Percentiles rank a stretch among this genome's conserved stretches.
Conservation (phyloP, 92 coral and sea anemone species). For the Umimayanthus chanpuru region DNA sequence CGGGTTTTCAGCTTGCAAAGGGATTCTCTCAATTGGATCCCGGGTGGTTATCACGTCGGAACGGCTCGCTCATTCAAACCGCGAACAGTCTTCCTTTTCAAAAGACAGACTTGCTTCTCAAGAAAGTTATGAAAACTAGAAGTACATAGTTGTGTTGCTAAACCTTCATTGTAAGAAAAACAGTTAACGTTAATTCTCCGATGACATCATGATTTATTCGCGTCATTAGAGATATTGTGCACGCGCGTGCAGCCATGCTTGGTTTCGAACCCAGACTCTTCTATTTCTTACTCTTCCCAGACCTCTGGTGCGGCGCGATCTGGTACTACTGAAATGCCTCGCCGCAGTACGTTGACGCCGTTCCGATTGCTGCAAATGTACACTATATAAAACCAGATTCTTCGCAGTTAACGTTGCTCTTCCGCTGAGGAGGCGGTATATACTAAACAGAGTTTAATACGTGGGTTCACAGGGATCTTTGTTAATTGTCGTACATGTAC, state of each 20-base stretch:
- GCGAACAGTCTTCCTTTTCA: no score
- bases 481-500: no score
- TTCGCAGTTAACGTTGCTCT: no score
- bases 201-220: neutral
- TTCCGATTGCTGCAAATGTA: no score
- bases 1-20: neutral
- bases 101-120: neutral
- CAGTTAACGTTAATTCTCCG: neutral
- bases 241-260: neutral
- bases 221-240: neutral
- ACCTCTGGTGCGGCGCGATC: neutral
- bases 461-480: no score
- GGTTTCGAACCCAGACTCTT: neutral
- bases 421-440: no score
- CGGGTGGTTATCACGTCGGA: neutral
- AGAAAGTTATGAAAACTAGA: neutral
- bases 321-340: no score
- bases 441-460: no score
- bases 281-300: neutral
- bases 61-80: neutral
- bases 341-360: no score
- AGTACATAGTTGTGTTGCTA: neutral
- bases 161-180: neutral
- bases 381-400: no score
- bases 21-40: neutral